Conservation (phyloP, 2,113 vertebrate genomes). For the Callospermophilus lateralis region DNA sequence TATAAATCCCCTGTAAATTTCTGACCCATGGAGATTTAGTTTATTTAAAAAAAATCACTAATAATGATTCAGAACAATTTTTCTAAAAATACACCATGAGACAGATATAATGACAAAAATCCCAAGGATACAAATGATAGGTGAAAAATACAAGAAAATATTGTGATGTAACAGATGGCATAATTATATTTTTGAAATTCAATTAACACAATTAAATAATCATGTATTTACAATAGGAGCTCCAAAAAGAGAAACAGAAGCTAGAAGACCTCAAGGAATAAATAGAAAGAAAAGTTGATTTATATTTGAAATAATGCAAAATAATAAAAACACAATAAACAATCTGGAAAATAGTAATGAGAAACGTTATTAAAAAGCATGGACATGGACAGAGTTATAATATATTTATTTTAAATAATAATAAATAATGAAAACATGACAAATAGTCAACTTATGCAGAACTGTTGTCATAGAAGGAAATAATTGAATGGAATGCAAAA, state of each 20-base stretch:
- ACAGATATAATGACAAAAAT: background rate
- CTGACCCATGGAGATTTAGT: background rate
- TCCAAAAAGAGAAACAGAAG: background rate
- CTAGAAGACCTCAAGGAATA: background rate
- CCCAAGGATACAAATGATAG: background rate
- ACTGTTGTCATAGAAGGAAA: background rate
- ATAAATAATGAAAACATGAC: background rate
- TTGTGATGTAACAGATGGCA: background rate
- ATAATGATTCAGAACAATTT: background rate
- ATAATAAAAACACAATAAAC: background rate
- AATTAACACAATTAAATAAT: background rate
- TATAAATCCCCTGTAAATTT: background rate
- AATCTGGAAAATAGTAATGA: background rate
- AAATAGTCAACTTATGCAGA: background rate
- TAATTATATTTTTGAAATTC: background rate
- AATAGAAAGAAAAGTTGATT: background rate
- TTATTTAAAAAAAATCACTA: background rate
- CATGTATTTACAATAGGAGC: background rate
- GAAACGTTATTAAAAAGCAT: background rate
- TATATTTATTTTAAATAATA: background rate
- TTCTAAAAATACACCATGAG: background rate
- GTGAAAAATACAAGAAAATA: background rate
- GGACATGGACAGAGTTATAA: background rate
- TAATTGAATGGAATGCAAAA: background rate
- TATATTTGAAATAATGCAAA: background rate